Base-by-base conservation (phyloP, 2,888 invertebrate species). In the Ennomos fuscantarius region DNA sequence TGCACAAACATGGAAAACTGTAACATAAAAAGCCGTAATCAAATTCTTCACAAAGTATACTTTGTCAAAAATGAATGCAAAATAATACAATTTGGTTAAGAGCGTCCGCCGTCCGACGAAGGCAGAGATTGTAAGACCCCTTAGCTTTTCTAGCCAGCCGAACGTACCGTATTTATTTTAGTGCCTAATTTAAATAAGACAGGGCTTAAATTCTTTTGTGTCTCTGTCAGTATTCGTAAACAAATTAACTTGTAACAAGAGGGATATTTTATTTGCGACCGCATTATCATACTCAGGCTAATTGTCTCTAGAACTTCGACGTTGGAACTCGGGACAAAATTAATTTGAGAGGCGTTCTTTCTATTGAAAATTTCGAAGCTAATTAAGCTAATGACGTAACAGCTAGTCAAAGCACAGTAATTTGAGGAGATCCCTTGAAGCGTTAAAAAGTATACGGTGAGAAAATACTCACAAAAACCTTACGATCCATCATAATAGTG, bases 401-500 rank as follows among this genome's bases (percentile, higher is more conserved):
- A 69, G 60, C 71, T 62, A 69, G 70, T 65, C 67, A 69, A 73
- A 66, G 66, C 72, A 68, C 53, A 64, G 76, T 82, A 78, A 81
- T 84, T 84, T 81, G 76, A 73, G 73, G 68, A 71, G 79, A 76
- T 83, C 86, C 86, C 83, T 86, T 76, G 74, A 73, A 87, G 86
- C 84, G 81, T 86, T 85, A 79, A 84, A 80, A 81, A 76, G 74
- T 74, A 76, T 74, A 74, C 69, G 79, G 80, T 86, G 86, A 86
- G 87, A 86, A 85, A 82, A 78, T 81, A 81, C 79, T 75, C 74
- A 87, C 84, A 87, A 88, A 89, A 86, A 86, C 82, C 70, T 73
- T 78, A 88, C 89, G 85, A 91, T 91, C 86, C 86, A 91, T 91
- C 91, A 91, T 90, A 86, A 84, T 86, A 85, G 86, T 84, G 86